Percentiles rank a stretch among this genome's conserved stretches.
Evolutionary conservation across 2,113 vertebrate species (phyloP).

Genomic region (Oryzias celebensis): DNA sequence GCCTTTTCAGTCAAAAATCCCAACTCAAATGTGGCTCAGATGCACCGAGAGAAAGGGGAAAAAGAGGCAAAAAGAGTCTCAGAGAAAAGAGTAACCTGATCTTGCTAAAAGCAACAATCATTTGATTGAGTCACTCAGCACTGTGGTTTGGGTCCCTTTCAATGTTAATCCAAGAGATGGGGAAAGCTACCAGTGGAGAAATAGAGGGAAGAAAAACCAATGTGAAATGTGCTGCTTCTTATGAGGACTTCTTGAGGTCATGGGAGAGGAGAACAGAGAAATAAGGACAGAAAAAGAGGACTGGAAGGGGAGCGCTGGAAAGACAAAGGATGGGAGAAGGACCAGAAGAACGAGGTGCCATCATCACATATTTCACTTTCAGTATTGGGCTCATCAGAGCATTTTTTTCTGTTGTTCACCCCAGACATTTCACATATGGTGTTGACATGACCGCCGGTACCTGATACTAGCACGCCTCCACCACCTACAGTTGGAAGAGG

Average conservation of each 20-base stretch:
- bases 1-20: constrained; percentile 50
- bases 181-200: constrained; percentile 27
- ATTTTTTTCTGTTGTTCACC: constrained; percentile 13
- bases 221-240: constrained; percentile 41
- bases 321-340: constrained; percentile 42
- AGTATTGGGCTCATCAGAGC: constrained; percentile 12
- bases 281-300: constrained; percentile 19
- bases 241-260: constrained; percentile 53
- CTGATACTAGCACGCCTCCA: too few species aligned
- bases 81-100: constrained; percentile 64
- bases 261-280: constrained; percentile 53
- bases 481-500: too few species aligned
- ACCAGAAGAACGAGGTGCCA: constrained; percentile 24
- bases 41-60: constrained; percentile 32
- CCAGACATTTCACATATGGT: too few species aligned
- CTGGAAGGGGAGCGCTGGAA: constrained; percentile 34
- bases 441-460: too few species aligned
- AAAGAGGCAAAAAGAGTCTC: constrained; percentile 42
- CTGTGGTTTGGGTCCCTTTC: constrained; percentile 56
- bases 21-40: constrained; percentile 69
- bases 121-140: constrained; percentile 69
- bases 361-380: constrained; percentile 20
- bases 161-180: constrained; percentile 56
- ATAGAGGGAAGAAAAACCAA: not conserved
- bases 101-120: constrained; percentile 71